Percentiles rank a stretch among this genome's conserved stretches.
Conservation (phyloP, 2,113 vertebrate species). For the Tonatia bakeri region DNA sequence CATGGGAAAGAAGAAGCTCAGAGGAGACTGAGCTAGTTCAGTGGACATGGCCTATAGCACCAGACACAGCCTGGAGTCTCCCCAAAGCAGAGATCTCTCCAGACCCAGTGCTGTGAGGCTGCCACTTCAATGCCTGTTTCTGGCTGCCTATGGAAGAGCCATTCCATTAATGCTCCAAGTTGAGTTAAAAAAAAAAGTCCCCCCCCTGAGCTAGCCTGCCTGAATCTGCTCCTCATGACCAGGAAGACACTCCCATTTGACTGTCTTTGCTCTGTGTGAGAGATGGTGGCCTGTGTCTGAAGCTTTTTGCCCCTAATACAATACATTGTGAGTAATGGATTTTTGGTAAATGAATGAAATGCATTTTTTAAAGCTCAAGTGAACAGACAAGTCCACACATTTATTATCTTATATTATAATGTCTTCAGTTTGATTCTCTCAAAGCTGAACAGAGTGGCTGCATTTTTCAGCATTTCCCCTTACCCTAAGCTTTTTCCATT, state of each 20-base stretch:
- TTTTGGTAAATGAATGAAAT: background rate
- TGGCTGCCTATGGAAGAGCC: background rate
- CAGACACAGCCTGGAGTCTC: background rate
- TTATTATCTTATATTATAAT: background rate
- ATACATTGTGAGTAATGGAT: background rate
- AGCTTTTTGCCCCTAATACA: background rate
- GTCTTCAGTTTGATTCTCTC: background rate
- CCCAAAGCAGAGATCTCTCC: background rate
- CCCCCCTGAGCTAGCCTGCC: background rate
- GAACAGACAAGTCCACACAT: background rate
- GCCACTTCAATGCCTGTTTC: background rate
- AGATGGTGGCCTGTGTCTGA: background rate
- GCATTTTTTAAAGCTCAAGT: background rate
- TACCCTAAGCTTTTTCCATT: background rate
- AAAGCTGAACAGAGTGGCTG: background rate
- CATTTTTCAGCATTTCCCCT: background rate
- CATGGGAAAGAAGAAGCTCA: background rate
- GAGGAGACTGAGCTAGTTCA: background rate
- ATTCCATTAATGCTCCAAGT: background rate
- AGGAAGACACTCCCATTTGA: background rate
- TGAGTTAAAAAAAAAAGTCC: background rate
- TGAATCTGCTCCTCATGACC: background rate
- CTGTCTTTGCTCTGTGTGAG: background rate
- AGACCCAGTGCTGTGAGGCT: background rate
- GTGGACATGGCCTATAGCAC: background rate